Base-by-base conservation (phyloP, 2,888 invertebrate species). In the Clanis bilineata region DNA sequence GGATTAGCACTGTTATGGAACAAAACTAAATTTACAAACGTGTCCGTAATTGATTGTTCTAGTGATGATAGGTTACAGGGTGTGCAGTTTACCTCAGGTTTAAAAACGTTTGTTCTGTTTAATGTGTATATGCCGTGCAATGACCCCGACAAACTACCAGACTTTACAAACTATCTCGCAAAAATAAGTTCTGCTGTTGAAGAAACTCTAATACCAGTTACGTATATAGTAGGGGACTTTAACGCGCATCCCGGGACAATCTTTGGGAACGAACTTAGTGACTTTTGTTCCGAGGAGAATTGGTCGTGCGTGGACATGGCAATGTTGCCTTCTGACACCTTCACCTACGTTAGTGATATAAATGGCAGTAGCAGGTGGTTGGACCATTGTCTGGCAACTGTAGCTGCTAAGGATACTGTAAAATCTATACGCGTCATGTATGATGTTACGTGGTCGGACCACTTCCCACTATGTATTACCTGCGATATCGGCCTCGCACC, bases 401-500 rank as follows among this genome's bases (percentile, higher is more conserved):
- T 23, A 10, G 38, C 47, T 4, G 58, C 44, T 2, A 7, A 5
- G 18, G 7, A n/a, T 12, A 10, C 32, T 7, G 22, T 59, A 25
- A 22, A 10, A 2, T 32, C 28, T 55, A 15, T 23, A 2, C 22
- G 10, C 18, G 56, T 60, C 4, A 23, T n/a, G 22, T 38, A 56
- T 45, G 59, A 60, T 15, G 45, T 45, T 25, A 1, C 36, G 9
- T 56, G 56, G 56, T 60, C 60, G 10, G 60, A 60, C 15, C 56
- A 60, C 45, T 56, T 45, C 25, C 60, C 60, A 7, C 15, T 60
- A 10, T 25, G n/a, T n/a, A n/a, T n/a, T n/a, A n/a, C n/a, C n/a
- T n/a, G n/a, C n/a, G n/a, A n/a, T n/a, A n/a, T n/a, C n/a, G n/a
- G n/a, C n/a, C n/a, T n/a, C n/a, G n/a, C n/a, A n/a, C n/a, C n/a